Evolutionary conservation across 2,888 invertebrate genomes (phyloP).

Genomic region (Papilio demoleus): DNA sequence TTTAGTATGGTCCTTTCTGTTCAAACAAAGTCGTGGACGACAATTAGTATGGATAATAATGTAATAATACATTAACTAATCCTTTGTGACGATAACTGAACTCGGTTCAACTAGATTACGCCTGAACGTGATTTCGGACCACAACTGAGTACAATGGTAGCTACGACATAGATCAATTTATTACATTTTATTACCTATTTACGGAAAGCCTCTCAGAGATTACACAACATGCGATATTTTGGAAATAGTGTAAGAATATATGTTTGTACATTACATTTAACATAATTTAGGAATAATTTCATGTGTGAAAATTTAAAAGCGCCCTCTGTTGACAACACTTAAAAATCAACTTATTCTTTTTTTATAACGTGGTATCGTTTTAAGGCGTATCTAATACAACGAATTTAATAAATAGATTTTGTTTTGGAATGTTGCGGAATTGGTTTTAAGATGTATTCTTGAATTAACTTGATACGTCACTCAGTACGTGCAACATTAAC

Average conservation of each 20-base stretch:
- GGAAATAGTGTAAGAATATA: no score
- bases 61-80: constrained; percentile 1
- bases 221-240: neutral
- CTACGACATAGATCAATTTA: neutral
- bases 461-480: neutral
- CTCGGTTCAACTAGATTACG: constrained; percentile 29
- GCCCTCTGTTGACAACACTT: no score
- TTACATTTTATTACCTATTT: neutral
- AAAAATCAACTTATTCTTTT: no score
- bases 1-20: no score
- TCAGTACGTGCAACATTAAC: neutral
- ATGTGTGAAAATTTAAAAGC: no score
- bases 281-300: no score
- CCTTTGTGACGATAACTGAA: constrained; percentile 33
- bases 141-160: neutral
- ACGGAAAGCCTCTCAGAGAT: neutral
- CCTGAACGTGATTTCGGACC: constrained; percentile 29
- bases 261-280: no score
- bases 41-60: neutral
- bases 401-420: no score
- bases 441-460: neutral
- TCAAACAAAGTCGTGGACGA: no score
- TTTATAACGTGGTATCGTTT: no score
- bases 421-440: neutral
- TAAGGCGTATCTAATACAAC: no score